phyloP scores from a whole-genome alignment of 2,797 vertebrate species.

The Petrocephalus sullivani region DNA sequence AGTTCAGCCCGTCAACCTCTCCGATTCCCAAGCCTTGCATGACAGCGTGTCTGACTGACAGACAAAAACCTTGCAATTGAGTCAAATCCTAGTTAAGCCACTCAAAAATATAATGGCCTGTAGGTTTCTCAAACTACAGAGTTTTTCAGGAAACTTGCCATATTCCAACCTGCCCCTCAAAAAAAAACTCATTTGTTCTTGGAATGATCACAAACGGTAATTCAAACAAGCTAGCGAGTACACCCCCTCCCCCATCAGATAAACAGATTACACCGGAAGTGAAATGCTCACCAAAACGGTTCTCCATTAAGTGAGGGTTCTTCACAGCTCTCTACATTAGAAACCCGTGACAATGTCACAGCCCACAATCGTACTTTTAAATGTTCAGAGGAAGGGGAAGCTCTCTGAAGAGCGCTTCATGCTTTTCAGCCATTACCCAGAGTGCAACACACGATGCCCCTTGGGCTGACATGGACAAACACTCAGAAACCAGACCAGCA shows the following conservation, averaged over 20 bases:
- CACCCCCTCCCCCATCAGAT: not conserved
- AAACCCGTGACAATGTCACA: not conserved
- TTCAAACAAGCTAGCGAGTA: not conserved
- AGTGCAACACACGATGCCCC: not conserved
- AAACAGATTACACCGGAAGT: not conserved
- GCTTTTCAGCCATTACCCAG: not conserved
- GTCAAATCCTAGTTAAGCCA: not conserved
- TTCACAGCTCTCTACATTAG: not conserved
- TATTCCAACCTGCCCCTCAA: not conserved
- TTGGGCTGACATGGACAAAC: not conserved
- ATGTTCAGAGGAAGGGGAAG: not conserved
- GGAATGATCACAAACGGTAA: not conserved
- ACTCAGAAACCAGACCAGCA: not conserved
- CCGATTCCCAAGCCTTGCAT: not conserved
- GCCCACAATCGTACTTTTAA: not conserved
- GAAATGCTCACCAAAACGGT: too few species aligned
- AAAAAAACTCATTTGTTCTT: not conserved
- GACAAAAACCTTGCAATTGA: not conserved
- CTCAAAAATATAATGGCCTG: not conserved
- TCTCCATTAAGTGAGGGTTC: not conserved
- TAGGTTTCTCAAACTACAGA: not conserved
- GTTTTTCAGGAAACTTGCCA: not conserved
- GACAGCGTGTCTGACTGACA: not conserved
- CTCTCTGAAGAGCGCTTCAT: not conserved
- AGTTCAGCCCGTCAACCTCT: not conserved